These are phyloP conservation scores for Benitochromis conjunctus DNA, from an alignment of 2,113 vertebrate genomes.

Conservation along the genomic window DNA sequence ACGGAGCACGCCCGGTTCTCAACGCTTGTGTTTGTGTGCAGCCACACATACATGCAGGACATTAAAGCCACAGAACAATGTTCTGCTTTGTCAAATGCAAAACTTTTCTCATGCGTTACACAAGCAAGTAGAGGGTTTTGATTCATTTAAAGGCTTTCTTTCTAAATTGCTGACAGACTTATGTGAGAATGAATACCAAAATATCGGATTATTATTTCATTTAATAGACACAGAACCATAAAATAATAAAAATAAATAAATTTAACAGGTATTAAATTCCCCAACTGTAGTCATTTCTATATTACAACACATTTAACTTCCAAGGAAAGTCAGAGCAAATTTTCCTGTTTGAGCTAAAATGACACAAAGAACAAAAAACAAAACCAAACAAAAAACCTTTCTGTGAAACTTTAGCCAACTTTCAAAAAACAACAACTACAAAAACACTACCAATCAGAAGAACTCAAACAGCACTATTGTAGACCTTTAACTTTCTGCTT, in stretches of 20 bases:
- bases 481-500: neutral
- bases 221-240: neutral
- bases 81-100: neutral
- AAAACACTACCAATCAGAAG: neutral
- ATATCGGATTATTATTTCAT: neutral
- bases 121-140: neutral
- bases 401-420: neutral
- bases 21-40: slow-evolving; percentile 51
- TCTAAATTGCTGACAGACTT: neutral
- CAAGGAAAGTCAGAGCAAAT: neutral
- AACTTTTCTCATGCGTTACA: neutral
- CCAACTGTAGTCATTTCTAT: neutral
- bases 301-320: neutral
- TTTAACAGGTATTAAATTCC: neutral
- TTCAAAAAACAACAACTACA: rapidly evolving
- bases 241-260: neutral
- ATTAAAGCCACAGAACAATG: slow-evolving; percentile 34
- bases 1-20: slow-evolving; percentile 45
- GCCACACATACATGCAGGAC: slow-evolving; percentile 37
- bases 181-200: neutral
- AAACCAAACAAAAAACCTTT: neutral
- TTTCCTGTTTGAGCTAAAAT: neutral
- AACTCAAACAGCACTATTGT: neutral
- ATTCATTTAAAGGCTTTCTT: neutral
- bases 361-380: neutral